A percentile compares a stretch with the other conserved stretches of the same genome.
Evolutionary conservation across 2,797 vertebrate species (phyloP).

Genomic region (Caiman crocodilus): DNA sequence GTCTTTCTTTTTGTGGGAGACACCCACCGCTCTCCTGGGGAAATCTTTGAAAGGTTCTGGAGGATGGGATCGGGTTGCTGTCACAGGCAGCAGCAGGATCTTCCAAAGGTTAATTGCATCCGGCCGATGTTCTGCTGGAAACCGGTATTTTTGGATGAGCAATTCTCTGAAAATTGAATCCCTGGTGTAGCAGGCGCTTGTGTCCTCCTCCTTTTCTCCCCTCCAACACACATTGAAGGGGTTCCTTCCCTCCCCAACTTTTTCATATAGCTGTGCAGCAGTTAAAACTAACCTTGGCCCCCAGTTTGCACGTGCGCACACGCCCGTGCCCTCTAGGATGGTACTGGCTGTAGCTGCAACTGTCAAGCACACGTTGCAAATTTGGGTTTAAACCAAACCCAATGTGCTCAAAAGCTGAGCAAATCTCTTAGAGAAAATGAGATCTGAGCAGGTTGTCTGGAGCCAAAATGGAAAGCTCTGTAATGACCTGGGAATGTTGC

Average conservation of each 20-base stretch:
- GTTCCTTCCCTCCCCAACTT: too few relatives aligned
- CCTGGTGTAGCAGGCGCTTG: not conserved
- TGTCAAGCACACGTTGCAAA: not conserved
- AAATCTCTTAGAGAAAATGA: conserved; percentile 36
- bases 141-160: not conserved
- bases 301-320: rapidly evolving
- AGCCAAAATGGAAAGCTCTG: conserved; percentile 39
- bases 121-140: not conserved
- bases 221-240: too few relatives aligned
- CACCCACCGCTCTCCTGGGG: conserved; percentile 32
- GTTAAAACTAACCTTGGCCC: not conserved
- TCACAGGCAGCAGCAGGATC: not conserved
- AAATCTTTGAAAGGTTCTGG: not conserved
- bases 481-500: conserved; percentile 8
- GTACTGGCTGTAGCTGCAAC: not conserved
- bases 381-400: not conserved
- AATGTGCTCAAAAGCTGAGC: not conserved
- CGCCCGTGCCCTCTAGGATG: rapidly evolving
- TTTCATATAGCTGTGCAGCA: not conserved
- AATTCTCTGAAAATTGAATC: not conserved
- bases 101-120: conserved; percentile 67
- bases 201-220: not conserved
- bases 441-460: conserved; percentile 42
- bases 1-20: conserved; percentile 17
- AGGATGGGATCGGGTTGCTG: not conserved